Conservation (phyloP, 2,797 vertebrate genomes). For the Pampus argenteus region DNA sequence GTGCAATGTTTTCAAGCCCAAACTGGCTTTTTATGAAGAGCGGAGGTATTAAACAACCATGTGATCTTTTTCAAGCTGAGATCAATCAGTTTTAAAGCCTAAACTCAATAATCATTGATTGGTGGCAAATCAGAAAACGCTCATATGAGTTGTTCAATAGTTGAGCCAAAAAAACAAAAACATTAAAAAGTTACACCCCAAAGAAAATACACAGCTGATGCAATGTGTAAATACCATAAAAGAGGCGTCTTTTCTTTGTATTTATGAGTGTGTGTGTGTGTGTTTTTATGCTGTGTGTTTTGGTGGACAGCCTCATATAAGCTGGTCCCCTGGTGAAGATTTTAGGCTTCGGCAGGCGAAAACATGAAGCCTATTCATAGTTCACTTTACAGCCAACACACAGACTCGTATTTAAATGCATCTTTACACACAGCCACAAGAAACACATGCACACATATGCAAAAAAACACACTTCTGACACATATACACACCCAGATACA, state of each 20-base stretch:
- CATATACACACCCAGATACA: slow-evolving; percentile 7
- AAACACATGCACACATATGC: slow-evolving; percentile 27
- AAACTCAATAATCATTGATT: not conserved
- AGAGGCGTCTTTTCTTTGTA: too few species aligned
- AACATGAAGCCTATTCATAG: slow-evolving; percentile 63
- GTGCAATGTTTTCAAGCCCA: not conserved
- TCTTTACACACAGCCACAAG: slow-evolving; percentile 41
- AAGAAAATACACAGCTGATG: too few species aligned
- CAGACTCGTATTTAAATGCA: slow-evolving; percentile 26
- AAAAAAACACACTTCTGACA: not conserved
- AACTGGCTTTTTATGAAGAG: not conserved
- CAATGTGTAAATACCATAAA: too few species aligned
- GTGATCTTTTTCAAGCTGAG: not conserved
- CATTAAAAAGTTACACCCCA: too few species aligned
- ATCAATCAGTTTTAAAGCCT: not conserved
- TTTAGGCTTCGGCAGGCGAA: slow-evolving; percentile 53
- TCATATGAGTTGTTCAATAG: too few species aligned
- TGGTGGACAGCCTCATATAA: slow-evolving; percentile 13
- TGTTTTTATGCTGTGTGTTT: not conserved
- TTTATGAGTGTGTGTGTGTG: slow-evolving; percentile 12
- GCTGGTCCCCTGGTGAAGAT: slow-evolving; percentile 57
- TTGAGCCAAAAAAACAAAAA: too few species aligned
- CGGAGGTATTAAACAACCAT: not conserved
- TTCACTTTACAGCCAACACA: slow-evolving; percentile 29
- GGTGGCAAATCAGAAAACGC: not conserved